A percentile compares a stretch with the other conserved stretches of the same genome.
Conservation (phyloP, 2,113 vertebrate genomes). For the Phodopus roborovskii region DNA sequence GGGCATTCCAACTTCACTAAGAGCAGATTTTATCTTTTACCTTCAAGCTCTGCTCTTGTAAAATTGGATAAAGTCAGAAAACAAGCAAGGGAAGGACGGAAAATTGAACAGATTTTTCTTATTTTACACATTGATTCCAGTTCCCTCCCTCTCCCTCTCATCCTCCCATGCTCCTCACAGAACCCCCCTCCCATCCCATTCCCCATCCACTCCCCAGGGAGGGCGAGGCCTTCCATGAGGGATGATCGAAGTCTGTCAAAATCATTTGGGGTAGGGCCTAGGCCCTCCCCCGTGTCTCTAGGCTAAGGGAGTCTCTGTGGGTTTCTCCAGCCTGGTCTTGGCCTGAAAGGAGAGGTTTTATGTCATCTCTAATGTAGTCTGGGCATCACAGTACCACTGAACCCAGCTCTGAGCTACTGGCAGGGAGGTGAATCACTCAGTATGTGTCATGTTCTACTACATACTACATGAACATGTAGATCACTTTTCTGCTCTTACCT, state of each 20-base stretch:
- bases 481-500: not conserved
- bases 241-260: too few species aligned
- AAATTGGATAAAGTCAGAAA: not conserved
- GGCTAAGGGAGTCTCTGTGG: too few species aligned
- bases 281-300: too few species aligned
- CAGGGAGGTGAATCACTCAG: not conserved
- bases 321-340: too few species aligned
- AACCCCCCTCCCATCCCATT: too few species aligned
- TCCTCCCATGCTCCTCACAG: too few species aligned
- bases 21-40: not conserved
- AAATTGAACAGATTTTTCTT: too few species aligned
- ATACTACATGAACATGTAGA: not conserved
- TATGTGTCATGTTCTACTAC: not conserved
- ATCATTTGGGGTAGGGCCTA: too few species aligned
- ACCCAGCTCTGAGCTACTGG: not conserved
- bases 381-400: not conserved
- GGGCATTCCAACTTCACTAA: not conserved
- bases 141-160: too few species aligned
- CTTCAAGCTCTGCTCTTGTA: not conserved
- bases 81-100: not conserved
- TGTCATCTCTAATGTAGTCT: not conserved
- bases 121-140: too few species aligned
- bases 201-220: too few species aligned
- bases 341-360: not conserved
- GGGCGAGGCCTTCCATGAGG: too few species aligned